Evolutionary conservation across 2,113 vertebrate genomes (phyloP).

Genomic region (Catharus fuscescens): DNA sequence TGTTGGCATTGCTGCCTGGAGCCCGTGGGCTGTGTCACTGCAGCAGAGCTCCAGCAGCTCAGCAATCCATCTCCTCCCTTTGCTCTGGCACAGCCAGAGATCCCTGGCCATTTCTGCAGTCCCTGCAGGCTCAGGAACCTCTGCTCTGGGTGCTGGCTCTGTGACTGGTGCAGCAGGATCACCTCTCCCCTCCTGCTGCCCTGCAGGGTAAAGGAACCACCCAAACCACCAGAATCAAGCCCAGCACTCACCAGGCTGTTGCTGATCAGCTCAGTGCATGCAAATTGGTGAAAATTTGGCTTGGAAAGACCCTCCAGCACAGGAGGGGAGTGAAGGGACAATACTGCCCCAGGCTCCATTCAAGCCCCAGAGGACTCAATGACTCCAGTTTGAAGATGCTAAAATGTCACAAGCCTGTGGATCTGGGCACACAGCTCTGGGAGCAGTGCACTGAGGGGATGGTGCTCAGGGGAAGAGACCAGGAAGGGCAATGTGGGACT

Average conservation of each 20-base stretch:
- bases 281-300: not conserved
- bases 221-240: not conserved
- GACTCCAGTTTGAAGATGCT: not conserved
- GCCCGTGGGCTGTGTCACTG: not conserved
- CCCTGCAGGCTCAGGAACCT: not conserved
- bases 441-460: not conserved
- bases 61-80: slow-evolving; percentile 16
- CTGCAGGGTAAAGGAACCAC: not conserved
- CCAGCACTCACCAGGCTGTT: not conserved
- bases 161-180: not conserved
- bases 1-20: not conserved
- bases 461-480: not conserved
- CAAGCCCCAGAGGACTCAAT: not conserved
- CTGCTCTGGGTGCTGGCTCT: fast-evolving
- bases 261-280: fast-evolving
- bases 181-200: not conserved
- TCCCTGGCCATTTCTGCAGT: not conserved
- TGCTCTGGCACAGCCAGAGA: not conserved
- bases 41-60: not conserved
- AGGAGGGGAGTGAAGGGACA: not conserved
- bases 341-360: not conserved
- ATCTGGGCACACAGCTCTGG: not conserved
- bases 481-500: not conserved
- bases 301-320: not conserved
- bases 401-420: not conserved